A percentile compares a stretch with the other conserved stretches of the same genome.
These are phyloP conservation scores for Pogonomyrmex californicus DNA, from an alignment of 1,140 invertebrate species.

Conservation along the genomic window DNA sequence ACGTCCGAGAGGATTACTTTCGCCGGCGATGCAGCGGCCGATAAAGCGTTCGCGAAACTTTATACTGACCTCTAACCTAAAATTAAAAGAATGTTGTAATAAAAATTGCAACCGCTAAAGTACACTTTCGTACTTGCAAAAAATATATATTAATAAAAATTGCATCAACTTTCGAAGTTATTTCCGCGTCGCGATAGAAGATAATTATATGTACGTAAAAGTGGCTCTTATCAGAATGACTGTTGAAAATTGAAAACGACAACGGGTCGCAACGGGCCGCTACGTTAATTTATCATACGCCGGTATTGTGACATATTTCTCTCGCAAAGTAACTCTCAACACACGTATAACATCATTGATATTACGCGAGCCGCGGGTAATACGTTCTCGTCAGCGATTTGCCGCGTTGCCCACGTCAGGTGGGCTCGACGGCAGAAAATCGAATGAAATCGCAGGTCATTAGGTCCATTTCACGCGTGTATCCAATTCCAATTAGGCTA, in stretches of 20 bases:
- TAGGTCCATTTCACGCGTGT: conserved; percentile 60
- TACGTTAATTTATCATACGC: conserved; percentile 32
- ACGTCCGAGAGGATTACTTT: conserved; percentile 12
- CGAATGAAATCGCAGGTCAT: conserved; percentile 59
- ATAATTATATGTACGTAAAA: background rate
- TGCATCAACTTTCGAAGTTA: background rate
- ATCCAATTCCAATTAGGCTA: conserved; percentile 72
- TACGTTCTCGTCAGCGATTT: conserved; percentile 25
- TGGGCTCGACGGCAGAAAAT: conserved; percentile 32
- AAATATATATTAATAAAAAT: background rate
- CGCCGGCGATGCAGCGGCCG: background rate
- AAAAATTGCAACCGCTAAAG: background rate
- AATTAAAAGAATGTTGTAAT: background rate
- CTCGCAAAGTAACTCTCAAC: background rate
- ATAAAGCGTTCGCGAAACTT: background rate
- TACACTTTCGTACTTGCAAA: background rate
- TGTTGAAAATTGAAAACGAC: conserved; percentile 10
- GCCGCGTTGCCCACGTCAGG: conserved; percentile 8
- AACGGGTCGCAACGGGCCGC: background rate
- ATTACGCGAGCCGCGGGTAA: conserved; percentile 29
- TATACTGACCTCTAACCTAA: background rate
- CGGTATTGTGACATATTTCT: conserved; percentile 7
- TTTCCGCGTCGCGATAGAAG: background rate
- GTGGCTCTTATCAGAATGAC: too few species aligned
- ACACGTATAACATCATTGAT: conserved; percentile 32